These are phyloP conservation scores for Aphelinus certus DNA, from an alignment of 1,140 invertebrate genomes.

Conservation along the genomic window DNA sequence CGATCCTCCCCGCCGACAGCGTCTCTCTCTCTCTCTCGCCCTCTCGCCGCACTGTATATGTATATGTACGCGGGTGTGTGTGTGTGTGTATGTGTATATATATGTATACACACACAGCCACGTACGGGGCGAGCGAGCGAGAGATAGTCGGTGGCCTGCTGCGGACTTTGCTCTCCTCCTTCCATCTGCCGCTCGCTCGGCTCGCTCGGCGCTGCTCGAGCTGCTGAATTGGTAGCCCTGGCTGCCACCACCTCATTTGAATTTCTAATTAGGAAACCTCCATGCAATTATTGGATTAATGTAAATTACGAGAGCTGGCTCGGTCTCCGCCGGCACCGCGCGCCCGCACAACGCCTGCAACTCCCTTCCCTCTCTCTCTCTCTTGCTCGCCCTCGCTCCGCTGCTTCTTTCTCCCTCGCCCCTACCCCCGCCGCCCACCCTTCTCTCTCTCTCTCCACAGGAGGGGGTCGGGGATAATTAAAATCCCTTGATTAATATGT, in stretches of 20 bases:
- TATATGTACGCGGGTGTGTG: slow-evolving; percentile 1
- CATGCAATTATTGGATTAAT: slow-evolving; percentile 94
- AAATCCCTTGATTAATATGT: slow-evolving; percentile 98
- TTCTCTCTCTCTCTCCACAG: slow-evolving; percentile 43
- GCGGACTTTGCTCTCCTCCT: slow-evolving; percentile 57
- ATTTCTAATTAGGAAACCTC: slow-evolving; percentile 91
- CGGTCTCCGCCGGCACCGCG: slow-evolving; percentile 66
- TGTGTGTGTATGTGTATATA: slow-evolving; percentile 18
- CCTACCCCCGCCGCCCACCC: slow-evolving; percentile 25
- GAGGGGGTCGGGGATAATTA: slow-evolving; percentile 81
- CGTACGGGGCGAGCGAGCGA: not conserved
- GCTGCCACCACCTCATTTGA: slow-evolving; percentile 84
- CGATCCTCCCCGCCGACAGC: not conserved
- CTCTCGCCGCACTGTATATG: slow-evolving; percentile 8
- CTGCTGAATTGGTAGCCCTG: slow-evolving; percentile 66
- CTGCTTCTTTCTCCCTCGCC: slow-evolving; percentile 28
- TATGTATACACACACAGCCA: slow-evolving; percentile 26
- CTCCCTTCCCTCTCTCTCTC: slow-evolving; percentile 46
- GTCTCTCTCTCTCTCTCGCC: slow-evolving; percentile 9
- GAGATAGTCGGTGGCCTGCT: slow-evolving; percentile 31
- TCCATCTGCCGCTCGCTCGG: not conserved
- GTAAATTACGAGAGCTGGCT: slow-evolving; percentile 86
- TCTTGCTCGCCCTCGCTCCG: slow-evolving; percentile 35
- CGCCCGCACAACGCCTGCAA: slow-evolving; percentile 59
- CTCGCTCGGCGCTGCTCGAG: not conserved